Evolutionary conservation across 2,888 invertebrate species (phyloP), one percentile per base, ranked within the genome.

Genomic region (Eumerus sabulonum): DNA sequence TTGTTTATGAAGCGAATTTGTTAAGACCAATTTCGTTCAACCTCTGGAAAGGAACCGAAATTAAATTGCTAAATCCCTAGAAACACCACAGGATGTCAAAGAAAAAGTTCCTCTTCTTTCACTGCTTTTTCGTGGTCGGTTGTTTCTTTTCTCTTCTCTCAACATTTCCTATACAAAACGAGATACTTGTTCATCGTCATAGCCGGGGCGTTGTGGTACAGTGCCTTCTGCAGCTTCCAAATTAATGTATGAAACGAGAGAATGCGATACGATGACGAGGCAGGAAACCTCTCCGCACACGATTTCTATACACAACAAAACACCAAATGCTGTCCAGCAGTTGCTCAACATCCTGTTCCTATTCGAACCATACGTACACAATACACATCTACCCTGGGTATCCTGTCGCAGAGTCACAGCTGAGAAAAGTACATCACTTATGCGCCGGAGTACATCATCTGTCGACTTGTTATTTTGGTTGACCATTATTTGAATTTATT

Each of bases 401-500:
- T 38, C 57, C 67, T 62, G 62, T 9, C 76, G 62, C 72, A 77
- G 76, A 77, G 77, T 77, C 77, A 77, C 77, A 77, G 72, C 77
- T 77, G 79, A 79, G 68, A 79, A 79, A 79, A 79, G 79, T 74
- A 79, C 79, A 79, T 79, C 79, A 79, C 79, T 79, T 74, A 79
- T 79, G 79, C 73, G 73, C 79, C 73, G 60, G 73, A 73, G 79
- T 79, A 74, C 79, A 79, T 79, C 81, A 81, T 74, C 81, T 81
- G 81, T 71, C 66, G 76, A 81, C 81, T 76, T 81, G 81, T 81
- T 81, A 81, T 81, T 81, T 76, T 76, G 81, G 81, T 76, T 81
- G 76, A 81, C 81, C 81, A 81, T 81, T 81, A 81, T 81, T 81
- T 71, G 81, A 81, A 81, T 76, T 81, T 81, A 76, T 81, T 81